These are phyloP conservation scores for Delia radicum DNA, from an alignment of 1,140 invertebrate species.

Conservation along the genomic window DNA sequence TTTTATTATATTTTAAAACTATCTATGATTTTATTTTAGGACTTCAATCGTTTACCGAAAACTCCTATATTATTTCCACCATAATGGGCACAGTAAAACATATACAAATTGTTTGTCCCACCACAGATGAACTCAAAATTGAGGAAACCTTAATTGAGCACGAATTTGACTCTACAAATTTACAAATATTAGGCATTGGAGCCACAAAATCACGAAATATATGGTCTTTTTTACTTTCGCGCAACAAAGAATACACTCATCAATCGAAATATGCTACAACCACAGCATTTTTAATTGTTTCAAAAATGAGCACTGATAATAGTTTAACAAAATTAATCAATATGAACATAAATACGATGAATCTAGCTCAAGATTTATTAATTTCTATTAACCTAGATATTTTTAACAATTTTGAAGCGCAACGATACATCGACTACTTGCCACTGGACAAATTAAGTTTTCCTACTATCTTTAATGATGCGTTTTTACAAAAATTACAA, in stretches of 20 bases:
- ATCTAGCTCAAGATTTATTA: constrained; percentile 34
- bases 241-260: constrained; percentile 36
- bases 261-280: neutral
- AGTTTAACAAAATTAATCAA: constrained; percentile 22
- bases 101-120: neutral
- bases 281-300: constrained; percentile 28
- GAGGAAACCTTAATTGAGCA: neutral
- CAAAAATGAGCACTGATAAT: constrained; percentile 31
- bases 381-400: constrained; percentile 36
- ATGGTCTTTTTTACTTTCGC: constrained; percentile 32
- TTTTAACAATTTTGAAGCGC: constrained; percentile 26
- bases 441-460: constrained; percentile 9
- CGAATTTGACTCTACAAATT: constrained; percentile 9
- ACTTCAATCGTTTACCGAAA: neutral
- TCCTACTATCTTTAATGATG: neutral
- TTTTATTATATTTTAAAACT: neutral
- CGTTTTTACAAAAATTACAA: constrained; percentile 10
- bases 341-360: constrained; percentile 28
- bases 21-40: neutral
- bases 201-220: constrained; percentile 30
- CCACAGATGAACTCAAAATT: neutral
- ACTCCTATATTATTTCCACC: constrained; percentile 18
- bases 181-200: constrained; percentile 34
- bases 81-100: neutral
- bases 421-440: constrained; percentile 29